phyloP scores from a whole-genome alignment of 2,113 vertebrate genomes.

The Cryptotis parvus region DNA sequence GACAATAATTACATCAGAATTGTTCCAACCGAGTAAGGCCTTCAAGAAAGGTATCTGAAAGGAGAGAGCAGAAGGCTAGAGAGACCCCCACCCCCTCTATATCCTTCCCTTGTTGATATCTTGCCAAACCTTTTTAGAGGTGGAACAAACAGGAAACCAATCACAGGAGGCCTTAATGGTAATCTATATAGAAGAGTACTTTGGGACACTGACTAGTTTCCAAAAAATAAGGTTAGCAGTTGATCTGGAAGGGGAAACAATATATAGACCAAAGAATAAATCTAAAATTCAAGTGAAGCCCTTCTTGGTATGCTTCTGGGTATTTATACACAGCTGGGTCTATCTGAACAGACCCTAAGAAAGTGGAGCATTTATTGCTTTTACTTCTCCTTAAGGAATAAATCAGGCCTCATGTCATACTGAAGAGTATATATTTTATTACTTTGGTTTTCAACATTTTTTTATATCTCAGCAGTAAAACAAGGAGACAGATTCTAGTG shows the following conservation, averaged over 20 bases:
- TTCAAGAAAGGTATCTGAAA: neutral
- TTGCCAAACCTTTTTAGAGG: neutral
- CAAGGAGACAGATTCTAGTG: too few relatives aligned
- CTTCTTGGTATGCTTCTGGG: neutral
- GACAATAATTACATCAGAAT: too few relatives aligned
- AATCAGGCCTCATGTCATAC: neutral
- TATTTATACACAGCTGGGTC: neutral
- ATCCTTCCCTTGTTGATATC: neutral
- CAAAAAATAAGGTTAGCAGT: neutral
- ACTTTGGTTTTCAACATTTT: too few relatives aligned
- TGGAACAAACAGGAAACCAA: neutral
- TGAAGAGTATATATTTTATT: neutral
- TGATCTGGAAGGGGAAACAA: neutral
- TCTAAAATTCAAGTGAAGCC: neutral
- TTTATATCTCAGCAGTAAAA: too few relatives aligned
- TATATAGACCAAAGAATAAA: neutral
- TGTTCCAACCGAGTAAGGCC: neutral
- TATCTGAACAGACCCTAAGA: neutral
- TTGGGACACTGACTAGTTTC: neutral
- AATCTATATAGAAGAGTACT: neutral
- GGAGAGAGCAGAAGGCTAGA: too few relatives aligned
- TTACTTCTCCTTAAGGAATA: neutral
- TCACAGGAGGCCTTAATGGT: fast-evolving
- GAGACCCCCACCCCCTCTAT: too few relatives aligned
- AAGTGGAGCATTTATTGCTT: neutral